Evolutionary conservation across 64 coral and sea anemone genomes (phyloP).

Genomic region (Anthopleura sola): DNA sequence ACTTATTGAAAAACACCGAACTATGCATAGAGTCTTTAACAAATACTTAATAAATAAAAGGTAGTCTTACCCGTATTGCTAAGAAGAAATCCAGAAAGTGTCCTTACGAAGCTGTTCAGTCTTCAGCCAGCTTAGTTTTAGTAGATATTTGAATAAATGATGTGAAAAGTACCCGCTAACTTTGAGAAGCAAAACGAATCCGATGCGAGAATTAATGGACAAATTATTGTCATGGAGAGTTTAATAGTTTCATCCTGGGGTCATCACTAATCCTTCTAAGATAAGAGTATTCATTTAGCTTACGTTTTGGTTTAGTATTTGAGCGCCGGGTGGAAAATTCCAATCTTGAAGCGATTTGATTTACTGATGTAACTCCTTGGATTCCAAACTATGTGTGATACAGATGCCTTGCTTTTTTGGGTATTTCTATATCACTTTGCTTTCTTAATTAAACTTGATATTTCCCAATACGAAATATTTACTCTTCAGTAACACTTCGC

Average conservation of each 20-base stretch:
- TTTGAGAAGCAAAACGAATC: neutral
- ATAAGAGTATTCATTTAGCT: neutral
- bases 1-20: neutral
- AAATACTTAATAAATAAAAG: neutral
- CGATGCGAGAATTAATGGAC: neutral
- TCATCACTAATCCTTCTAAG: neutral
- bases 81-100: neutral
- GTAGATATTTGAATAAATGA: too few species aligned
- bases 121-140: too few species aligned
- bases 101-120: too few species aligned
- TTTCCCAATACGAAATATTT: neutral
- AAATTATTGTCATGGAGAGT: neutral
- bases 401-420: neutral
- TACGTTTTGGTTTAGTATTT: neutral
- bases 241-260: neutral
- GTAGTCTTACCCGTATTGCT: neutral
- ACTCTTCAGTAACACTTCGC: neutral
- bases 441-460: slow-evolving; percentile 7
- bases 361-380: neutral
- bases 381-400: neutral
- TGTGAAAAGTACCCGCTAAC: too few species aligned
- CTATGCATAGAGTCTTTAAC: neutral
- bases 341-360: neutral
- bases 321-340: neutral
- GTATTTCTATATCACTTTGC: neutral